Conservation (phyloP, 2,113 vertebrate species). For the Bothrops jararaca region DNA sequence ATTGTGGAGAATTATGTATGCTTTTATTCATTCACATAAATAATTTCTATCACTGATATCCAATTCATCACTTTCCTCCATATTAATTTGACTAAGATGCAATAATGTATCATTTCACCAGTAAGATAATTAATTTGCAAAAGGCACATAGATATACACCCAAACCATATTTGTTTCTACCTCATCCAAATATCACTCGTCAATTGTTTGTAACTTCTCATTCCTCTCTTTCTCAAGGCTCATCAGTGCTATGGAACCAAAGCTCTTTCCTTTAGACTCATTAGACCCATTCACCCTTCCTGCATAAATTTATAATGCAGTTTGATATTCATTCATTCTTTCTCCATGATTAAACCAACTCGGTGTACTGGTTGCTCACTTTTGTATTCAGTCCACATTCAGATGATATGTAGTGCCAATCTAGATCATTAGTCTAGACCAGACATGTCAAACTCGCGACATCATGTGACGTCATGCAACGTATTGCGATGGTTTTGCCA, state of each 20-base stretch:
- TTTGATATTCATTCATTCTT: background rate
- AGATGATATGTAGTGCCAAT: background rate
- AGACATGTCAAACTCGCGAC: too few species aligned
- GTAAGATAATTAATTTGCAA: background rate
- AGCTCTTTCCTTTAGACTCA: background rate
- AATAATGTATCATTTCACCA: background rate
- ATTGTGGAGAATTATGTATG: background rate
- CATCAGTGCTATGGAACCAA: background rate
- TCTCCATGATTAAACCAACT: background rate
- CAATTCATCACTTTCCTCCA: constrained; percentile 7
- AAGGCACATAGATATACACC: background rate
- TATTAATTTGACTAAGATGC: background rate
- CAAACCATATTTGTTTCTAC: background rate
- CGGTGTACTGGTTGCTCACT: background rate
- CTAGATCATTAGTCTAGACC: background rate
- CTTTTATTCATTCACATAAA: background rate
- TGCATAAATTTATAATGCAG: background rate
- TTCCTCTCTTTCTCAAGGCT: background rate
- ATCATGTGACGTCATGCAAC: too few species aligned
- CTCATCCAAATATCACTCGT: background rate
- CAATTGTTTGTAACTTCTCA: background rate
- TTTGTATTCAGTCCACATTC: background rate
- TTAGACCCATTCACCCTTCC: background rate
- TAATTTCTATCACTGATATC: background rate
- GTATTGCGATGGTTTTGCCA: too few species aligned